These are phyloP conservation scores for Dasypus novemcinctus DNA, from an alignment of 2,113 vertebrate genomes.

Conservation along the genomic window DNA sequence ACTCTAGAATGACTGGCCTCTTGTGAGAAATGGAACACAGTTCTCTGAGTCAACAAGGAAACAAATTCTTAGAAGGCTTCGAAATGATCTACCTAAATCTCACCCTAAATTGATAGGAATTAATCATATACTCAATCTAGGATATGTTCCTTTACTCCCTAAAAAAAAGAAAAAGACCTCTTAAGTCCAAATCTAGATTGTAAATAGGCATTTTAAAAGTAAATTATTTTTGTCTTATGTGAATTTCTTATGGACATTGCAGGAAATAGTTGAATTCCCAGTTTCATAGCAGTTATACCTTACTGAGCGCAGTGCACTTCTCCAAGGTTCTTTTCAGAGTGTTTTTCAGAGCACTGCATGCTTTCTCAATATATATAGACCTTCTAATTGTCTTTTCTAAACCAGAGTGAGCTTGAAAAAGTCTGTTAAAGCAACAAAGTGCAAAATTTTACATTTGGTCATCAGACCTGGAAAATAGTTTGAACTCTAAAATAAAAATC, in stretches of 20 bases:
- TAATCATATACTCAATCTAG: background rate
- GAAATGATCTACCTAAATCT: background rate
- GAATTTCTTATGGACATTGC: constrained; percentile 50
- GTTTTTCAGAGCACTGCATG: background rate
- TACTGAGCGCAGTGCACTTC: background rate
- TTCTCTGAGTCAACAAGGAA: constrained; percentile 28
- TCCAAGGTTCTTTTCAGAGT: background rate
- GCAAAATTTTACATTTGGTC: background rate
- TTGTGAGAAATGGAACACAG: background rate
- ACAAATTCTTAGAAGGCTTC: background rate
- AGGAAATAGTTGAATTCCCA: background rate
- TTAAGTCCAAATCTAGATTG: background rate
- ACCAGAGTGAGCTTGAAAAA: background rate
- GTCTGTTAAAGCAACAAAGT: background rate
- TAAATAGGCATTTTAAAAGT: constrained; percentile 53
- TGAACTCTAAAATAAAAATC: background rate
- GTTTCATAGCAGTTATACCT: background rate
- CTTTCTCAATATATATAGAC: background rate
- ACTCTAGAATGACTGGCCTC: background rate
- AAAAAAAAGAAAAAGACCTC: constrained; percentile 5
- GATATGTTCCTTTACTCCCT: constrained; percentile 48
- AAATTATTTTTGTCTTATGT: constrained; percentile 47
- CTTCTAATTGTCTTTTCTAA: background rate
- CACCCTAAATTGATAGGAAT: background rate
- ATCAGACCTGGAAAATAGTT: background rate